These are phyloP conservation scores for Myioborus miniatus DNA, from an alignment of 2,797 vertebrate genomes.

Conservation along the genomic window DNA sequence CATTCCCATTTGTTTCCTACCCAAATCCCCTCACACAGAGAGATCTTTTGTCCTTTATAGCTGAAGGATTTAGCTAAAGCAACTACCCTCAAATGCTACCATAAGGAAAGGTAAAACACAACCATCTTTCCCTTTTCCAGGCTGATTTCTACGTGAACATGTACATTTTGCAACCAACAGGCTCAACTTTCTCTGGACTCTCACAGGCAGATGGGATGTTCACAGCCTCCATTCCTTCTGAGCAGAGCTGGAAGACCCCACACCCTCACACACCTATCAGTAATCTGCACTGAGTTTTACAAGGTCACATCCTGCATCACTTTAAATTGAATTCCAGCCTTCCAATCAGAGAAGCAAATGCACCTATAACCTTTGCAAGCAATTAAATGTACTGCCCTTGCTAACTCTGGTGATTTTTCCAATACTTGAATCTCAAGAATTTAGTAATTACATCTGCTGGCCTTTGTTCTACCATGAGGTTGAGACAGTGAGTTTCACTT, in stretches of 20 bases:
- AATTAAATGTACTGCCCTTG: slow-evolving; percentile 22
- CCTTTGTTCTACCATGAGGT: slow-evolving; percentile 27
- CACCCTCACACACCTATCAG: neutral
- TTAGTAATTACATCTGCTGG: slow-evolving; percentile 46
- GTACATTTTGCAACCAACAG: neutral
- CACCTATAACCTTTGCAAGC: slow-evolving; percentile 2
- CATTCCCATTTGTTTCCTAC: neutral
- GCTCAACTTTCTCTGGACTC: neutral
- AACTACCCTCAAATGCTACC: neutral
- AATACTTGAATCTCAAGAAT: neutral
- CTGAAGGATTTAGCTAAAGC: neutral
- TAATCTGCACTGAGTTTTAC: neutral
- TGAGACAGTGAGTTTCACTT: neutral
- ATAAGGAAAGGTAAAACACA: neutral
- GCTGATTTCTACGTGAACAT: neutral
- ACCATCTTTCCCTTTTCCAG: neutral
- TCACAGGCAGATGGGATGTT: neutral
- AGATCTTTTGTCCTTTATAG: neutral
- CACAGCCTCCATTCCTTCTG: neutral
- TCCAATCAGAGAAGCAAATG: slow-evolving; percentile 2
- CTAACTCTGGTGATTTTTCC: neutral
- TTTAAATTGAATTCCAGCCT: neutral
- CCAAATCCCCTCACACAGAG: neutral
- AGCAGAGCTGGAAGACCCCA: neutral
- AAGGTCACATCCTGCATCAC: neutral